Evolutionary conservation across 1,140 invertebrate species (phyloP).

Genomic region (Aphelinus certus): DNA sequence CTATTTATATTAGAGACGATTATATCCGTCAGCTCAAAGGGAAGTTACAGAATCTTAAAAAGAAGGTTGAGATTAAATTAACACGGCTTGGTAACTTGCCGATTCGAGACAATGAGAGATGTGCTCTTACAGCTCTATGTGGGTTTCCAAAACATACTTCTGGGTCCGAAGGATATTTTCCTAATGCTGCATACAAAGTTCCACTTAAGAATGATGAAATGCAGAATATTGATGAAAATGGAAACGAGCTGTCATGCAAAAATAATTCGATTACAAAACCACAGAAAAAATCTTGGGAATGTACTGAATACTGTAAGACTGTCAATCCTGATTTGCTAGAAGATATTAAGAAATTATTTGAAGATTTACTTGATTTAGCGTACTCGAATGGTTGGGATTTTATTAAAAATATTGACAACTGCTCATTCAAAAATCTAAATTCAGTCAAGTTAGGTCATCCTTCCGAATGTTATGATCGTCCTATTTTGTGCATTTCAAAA

Average conservation of each 20-base stretch:
- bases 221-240: neutral
- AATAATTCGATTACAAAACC: neutral
- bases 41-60: neutral
- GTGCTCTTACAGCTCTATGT: constrained; percentile 1
- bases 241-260: neutral
- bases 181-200: neutral
- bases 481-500: neutral
- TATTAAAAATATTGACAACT: constrained; percentile 10
- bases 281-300: constrained; percentile 5
- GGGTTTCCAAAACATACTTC: neutral
- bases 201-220: neutral
- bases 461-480: neutral
- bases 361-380: neutral
- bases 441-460: neutral
- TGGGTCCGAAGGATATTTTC: constrained; percentile 5
- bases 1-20: constrained; percentile 1
- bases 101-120: neutral
- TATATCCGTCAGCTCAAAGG: neutral
- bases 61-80: neutral
- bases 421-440: neutral
- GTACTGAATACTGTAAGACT: neutral
- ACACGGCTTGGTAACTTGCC: neutral
- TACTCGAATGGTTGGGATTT: neutral
- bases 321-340: neutral
- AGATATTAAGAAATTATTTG: constrained; percentile 15